Conservation (phyloP, 2,888 invertebrate genomes). For the Drosophila ezoana region DNA sequence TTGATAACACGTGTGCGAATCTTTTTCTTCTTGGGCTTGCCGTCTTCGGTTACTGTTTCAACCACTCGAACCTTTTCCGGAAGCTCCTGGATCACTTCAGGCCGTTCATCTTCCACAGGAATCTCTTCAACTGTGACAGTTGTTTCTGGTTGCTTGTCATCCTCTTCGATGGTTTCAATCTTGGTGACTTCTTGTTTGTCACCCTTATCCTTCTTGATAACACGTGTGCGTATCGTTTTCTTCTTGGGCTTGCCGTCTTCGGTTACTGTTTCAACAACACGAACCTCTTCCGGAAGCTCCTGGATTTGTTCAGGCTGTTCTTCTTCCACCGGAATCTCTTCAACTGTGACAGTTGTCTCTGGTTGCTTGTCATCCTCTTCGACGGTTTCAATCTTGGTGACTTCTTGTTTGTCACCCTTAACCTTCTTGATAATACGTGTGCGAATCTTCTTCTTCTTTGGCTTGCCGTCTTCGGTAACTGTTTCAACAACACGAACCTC, state of each 20-base stretch:
- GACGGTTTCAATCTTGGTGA: conserved; percentile 35
- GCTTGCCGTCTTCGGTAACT: conserved; percentile 22
- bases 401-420: conserved; percentile 43
- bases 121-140: conserved; percentile 36
- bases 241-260: conserved; percentile 46
- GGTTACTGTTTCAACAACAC: conserved; percentile 28
- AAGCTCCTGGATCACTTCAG: conserved; percentile 28
- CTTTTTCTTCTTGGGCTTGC: conserved; percentile 42
- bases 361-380: conserved; percentile 39
- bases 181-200: conserved; percentile 44
- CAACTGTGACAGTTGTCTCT: conserved; percentile 31
- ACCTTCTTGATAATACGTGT: conserved; percentile 44
- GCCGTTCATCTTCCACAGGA: conserved; percentile 15
- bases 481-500: conserved; percentile 30
- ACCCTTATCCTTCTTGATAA: conserved; percentile 44
- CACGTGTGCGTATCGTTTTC: conserved; percentile 43
- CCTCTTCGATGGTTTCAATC: conserved; percentile 45
- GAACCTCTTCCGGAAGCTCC: conserved; percentile 40
- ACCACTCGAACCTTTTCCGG: conserved; percentile 35
- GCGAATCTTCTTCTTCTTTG: conserved; percentile 38
- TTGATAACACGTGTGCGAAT: conserved; percentile 41
- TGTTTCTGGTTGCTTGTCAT: conserved; percentile 38
- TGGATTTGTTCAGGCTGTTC: conserved; percentile 15
- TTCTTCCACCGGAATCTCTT: conserved; percentile 21
- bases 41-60: conserved; percentile 27